These are phyloP conservation scores for Manis crassicaudata DNA, from an alignment of 2,797 vertebrate genomes.

Conservation along the genomic window DNA sequence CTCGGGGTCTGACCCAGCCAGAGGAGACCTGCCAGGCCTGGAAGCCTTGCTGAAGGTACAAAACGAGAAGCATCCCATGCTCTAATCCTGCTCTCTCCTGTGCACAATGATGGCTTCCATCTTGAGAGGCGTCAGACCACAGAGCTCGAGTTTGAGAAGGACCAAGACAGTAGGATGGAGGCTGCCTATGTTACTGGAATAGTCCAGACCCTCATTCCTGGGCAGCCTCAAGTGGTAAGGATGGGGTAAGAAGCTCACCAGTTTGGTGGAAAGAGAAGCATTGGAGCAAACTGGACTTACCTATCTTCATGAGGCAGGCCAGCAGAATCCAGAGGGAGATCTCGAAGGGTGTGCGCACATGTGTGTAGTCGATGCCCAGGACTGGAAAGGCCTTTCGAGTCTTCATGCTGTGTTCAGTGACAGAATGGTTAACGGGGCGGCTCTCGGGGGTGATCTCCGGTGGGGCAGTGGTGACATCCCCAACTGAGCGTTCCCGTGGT, in stretches of 20 bases:
- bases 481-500: conserved; percentile 63
- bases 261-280: neutral
- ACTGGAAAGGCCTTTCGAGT: conserved; percentile 92
- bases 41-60: conserved; percentile 12
- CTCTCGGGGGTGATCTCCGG: conserved; percentile 70
- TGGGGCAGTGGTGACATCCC: conserved; percentile 81
- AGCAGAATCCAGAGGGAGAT: conserved; percentile 96
- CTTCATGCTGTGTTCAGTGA: conserved; percentile 68
- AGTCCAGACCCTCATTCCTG: neutral
- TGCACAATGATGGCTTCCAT: neutral
- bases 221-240: neutral
- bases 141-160: conserved; percentile 7
- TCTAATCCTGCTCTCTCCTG: neutral
- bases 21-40: neutral
- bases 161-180: conserved; percentile 10
- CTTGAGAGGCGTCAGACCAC: neutral
- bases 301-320: conserved; percentile 97
- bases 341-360: conserved; percentile 91
- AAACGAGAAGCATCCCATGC: neutral
- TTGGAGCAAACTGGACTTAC: conserved; percentile 84
- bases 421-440: conserved; percentile 75
- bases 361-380: conserved; percentile 88
- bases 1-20: neutral
- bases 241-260: neutral
- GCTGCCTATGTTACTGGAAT: neutral